These are phyloP conservation scores for Noctua janthina DNA, from an alignment of 2,888 invertebrate genomes.

Conservation along the genomic window DNA sequence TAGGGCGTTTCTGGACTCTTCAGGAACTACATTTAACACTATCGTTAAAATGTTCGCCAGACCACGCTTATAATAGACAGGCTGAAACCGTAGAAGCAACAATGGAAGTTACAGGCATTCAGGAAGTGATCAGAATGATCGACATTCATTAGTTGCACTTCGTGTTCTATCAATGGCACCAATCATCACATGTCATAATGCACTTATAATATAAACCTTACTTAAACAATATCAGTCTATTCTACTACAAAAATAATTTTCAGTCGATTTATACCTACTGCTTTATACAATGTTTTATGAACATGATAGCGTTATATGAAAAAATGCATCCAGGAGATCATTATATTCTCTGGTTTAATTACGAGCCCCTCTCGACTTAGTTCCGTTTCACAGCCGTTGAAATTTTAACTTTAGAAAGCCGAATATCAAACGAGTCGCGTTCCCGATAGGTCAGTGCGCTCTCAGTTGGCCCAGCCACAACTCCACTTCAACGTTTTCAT, in stretches of 20 bases:
- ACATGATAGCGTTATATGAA: conserved; percentile 69
- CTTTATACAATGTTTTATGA: conserved; percentile 83
- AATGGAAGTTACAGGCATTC: conserved; percentile 87
- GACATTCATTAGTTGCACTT: conserved; percentile 82
- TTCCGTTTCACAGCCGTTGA: conserved; percentile 80
- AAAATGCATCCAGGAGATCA: conserved; percentile 87
- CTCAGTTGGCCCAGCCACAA: conserved; percentile 88
- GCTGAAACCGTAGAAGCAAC: conserved; percentile 77
- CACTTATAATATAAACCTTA: conserved; percentile 82
- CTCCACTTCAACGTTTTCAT: conserved; percentile 95
- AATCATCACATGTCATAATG: conserved; percentile 90
- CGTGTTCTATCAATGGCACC: conserved; percentile 90
- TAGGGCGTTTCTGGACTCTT: not conserved
- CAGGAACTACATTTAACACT: conserved; percentile 22
- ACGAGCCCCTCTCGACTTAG: conserved; percentile 71
- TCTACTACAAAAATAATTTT: conserved; percentile 90
- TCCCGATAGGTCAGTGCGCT: conserved; percentile 25
- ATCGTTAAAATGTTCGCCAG: conserved; percentile 4
- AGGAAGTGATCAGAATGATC: conserved; percentile 81
- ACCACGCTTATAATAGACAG: conserved; percentile 53
- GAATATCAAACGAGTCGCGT: conserved; percentile 55
- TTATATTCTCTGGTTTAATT: conserved; percentile 72
- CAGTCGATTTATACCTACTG: conserved; percentile 88
- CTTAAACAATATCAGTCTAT: conserved; percentile 90
- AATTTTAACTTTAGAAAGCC: conserved; percentile 69